Evolutionary conservation across 1,140 invertebrate species (phyloP).

Genomic region (Calosoma granatense): DNA sequence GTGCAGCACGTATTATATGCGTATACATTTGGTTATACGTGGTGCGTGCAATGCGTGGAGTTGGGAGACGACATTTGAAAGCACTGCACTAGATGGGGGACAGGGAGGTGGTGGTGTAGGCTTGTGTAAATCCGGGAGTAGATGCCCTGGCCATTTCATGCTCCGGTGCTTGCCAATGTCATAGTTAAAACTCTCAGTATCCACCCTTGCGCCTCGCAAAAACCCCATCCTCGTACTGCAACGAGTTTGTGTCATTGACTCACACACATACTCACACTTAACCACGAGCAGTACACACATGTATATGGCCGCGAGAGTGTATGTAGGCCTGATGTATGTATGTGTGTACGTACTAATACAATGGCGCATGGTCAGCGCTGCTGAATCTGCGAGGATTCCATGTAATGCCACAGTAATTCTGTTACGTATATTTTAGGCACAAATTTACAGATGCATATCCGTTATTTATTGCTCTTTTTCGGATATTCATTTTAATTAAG

Average conservation of each 20-base stretch:
- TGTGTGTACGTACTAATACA: not conserved
- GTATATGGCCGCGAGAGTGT: not conserved
- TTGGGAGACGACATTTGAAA: not conserved
- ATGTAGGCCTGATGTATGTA: not conserved
- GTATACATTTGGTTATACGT: not conserved
- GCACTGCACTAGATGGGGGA: not conserved
- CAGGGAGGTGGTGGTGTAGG: not conserved
- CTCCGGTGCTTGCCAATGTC: not conserved
- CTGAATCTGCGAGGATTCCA: not conserved
- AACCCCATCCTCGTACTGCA: not conserved
- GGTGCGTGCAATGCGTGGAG: not conserved
- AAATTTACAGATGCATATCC: not conserved
- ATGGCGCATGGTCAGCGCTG: not conserved
- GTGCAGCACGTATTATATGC: too few species aligned
- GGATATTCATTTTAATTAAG: not conserved
- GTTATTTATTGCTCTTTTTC: not conserved
- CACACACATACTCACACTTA: too few species aligned
- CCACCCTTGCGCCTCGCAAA: not conserved
- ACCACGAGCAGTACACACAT: too few species aligned
- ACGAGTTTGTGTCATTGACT: not conserved
- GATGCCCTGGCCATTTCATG: not conserved
- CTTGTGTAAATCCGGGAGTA: not conserved
- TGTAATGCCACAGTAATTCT: not conserved
- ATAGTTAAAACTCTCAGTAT: constrained; percentile 1
- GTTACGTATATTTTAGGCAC: not conserved